Conservation (phyloP, 1,140 invertebrate species). For the Ips nitidus region DNA sequence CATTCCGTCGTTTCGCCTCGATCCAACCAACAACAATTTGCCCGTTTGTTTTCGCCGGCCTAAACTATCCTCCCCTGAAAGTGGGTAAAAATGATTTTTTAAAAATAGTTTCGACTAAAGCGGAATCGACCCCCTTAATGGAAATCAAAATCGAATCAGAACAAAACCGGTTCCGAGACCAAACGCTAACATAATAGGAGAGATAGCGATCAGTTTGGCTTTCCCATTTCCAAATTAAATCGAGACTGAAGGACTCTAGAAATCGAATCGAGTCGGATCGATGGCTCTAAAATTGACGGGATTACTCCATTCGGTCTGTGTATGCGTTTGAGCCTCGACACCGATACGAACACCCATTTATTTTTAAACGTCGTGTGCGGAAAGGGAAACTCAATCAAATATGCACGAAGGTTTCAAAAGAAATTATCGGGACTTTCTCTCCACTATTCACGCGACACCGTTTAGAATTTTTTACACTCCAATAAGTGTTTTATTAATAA, state of each 20-base stretch:
- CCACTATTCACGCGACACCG: too few relatives aligned
- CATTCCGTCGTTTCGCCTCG: too few relatives aligned
- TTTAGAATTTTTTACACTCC: too few relatives aligned
- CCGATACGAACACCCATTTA: neutral
- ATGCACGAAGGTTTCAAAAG: too few relatives aligned
- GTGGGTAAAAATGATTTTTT: too few relatives aligned
- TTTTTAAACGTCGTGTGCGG: neutral
- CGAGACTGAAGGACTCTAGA: conserved; percentile 32
- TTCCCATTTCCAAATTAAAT: conserved; percentile 33
- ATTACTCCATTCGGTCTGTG: neutral
- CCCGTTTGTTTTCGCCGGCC: too few relatives aligned
- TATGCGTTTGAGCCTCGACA: conserved; percentile 4
- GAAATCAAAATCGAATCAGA: conserved; percentile 28
- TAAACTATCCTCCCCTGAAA: too few relatives aligned
- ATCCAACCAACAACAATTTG: too few relatives aligned
- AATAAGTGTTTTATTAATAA: too few relatives aligned
- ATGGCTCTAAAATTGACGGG: conserved; percentile 30
- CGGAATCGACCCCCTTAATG: conserved; percentile 7
- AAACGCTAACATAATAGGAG: conserved; percentile 27
- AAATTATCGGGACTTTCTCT: too few relatives aligned
- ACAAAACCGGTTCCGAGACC: conserved; percentile 24
- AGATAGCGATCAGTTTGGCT: conserved; percentile 30
- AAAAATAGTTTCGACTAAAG: neutral
- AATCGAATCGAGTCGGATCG: conserved; percentile 31
- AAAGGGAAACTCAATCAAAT: too few relatives aligned